Percentiles rank a stretch among this genome's conserved stretches.
These are phyloP conservation scores for Saccopteryx bilineata DNA, from an alignment of 2,113 vertebrate species.

Conservation along the genomic window DNA sequence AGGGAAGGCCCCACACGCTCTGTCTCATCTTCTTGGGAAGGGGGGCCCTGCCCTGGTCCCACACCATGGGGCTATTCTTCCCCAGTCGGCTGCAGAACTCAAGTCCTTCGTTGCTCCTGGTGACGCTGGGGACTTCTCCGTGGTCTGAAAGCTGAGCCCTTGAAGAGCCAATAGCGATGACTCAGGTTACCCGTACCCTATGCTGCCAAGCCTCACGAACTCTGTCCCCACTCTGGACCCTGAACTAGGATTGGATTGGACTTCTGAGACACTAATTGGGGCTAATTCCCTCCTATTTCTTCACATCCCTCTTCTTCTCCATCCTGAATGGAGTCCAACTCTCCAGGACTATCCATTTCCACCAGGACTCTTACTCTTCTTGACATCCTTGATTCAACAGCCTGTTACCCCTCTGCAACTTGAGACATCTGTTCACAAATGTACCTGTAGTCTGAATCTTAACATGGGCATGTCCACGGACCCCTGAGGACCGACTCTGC, in stretches of 20 bases:
- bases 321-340: neutral
- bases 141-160: neutral
- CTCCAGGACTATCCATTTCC: neutral
- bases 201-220: neutral
- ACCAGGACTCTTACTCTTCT: neutral
- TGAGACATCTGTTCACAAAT: neutral
- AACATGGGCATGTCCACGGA: neutral
- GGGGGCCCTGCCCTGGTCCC: neutral
- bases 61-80: no score
- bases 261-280: neutral
- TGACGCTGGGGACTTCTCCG: neutral
- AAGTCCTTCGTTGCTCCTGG: neutral
- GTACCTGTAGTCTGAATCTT: neutral
- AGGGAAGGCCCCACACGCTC: neutral
- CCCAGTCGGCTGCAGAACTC: rapidly evolving
- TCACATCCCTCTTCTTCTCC: neutral
- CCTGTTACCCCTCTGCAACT: neutral
- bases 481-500: neutral
- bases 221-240: neutral
- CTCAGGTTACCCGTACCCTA: neutral
- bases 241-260: neutral
- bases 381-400: neutral
- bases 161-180: neutral
- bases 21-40: neutral
- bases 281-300: neutral